Conservation (phyloP, 2,113 vertebrate genomes). For the Silurus asotus region DNA sequence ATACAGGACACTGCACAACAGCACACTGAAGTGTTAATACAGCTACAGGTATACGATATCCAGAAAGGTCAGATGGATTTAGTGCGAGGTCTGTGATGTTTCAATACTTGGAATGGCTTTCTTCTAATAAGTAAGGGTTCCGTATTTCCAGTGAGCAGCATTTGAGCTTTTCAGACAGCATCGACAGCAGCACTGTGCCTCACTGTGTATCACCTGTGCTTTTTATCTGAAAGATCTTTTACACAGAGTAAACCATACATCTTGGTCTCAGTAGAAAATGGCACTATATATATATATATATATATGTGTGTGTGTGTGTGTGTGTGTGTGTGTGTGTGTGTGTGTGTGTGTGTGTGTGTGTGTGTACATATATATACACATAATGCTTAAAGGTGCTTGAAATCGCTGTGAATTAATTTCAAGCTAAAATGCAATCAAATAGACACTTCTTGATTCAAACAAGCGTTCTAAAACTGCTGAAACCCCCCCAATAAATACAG, state of each 20-base stretch:
- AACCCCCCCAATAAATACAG: not conserved
- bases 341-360: constrained; percentile 48
- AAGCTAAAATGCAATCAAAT: constrained; percentile 67
- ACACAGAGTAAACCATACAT: constrained; percentile 53
- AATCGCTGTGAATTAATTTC: constrained; percentile 46
- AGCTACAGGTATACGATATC: constrained; percentile 25
- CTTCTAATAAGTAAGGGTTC: constrained; percentile 46
- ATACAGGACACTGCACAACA: constrained; percentile 34
- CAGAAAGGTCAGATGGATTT: constrained; percentile 2
- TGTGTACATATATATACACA: constrained; percentile 41
- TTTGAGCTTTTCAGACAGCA: constrained; percentile 27
- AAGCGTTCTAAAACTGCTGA: constrained; percentile 34
- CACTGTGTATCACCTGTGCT: constrained; percentile 50
- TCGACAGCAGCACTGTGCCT: constrained; percentile 24
- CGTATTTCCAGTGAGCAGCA: constrained; percentile 42
- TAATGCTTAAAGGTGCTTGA: constrained; percentile 56
- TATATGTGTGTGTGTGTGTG: constrained; percentile 44
- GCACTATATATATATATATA: constrained; percentile 63
- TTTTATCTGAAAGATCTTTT: constrained; percentile 34
- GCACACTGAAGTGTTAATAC: constrained; percentile 13
- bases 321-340: not conserved
- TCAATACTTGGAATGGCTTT: constrained; percentile 42
- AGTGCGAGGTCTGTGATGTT: constrained; percentile 31
- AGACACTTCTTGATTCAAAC: constrained; percentile 61
- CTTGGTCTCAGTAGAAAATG: constrained; percentile 65